Percentiles rank a stretch among this genome's conserved stretches.
Evolutionary conservation across 2,888 invertebrate species (phyloP).

Genomic region (Drosophila percnosoma): DNA sequence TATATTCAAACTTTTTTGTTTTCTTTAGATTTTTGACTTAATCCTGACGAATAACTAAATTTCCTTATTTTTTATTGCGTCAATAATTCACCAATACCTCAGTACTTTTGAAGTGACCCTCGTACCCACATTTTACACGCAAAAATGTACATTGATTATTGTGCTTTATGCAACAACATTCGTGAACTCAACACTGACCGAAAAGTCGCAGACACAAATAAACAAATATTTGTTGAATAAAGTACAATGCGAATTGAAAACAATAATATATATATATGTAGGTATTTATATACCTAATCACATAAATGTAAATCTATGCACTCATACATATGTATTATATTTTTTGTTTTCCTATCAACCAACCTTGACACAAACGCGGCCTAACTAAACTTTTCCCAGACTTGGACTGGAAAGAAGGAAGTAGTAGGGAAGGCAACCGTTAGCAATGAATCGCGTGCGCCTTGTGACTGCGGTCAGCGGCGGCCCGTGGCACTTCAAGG

Average conservation of each 20-base stretch:
- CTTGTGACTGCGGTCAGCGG: slow-evolving; percentile 49
- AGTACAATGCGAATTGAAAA: slow-evolving; percentile 20
- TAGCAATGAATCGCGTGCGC: slow-evolving; percentile 46
- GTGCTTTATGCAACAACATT: slow-evolving; percentile 49
- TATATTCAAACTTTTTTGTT: background rate
- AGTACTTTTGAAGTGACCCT: slow-evolving; percentile 21
- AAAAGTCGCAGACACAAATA: slow-evolving; percentile 25
- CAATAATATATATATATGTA: background rate
- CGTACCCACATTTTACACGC: slow-evolving; percentile 25
- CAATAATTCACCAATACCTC: background rate
- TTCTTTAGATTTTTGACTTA: background rate
- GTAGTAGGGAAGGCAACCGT: slow-evolving; percentile 25
- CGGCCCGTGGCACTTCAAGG: slow-evolving; percentile 58
- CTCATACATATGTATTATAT: slow-evolving; percentile 2
- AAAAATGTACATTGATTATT: slow-evolving; percentile 37
- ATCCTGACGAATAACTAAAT: background rate
- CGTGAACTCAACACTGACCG: slow-evolving; percentile 6
- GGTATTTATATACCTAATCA: background rate
- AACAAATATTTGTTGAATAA: slow-evolving; percentile 30
- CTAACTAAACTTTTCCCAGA: slow-evolving; percentile 16
- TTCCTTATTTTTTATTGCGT: background rate
- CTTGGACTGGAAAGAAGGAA: slow-evolving; percentile 25
- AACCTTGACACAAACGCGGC: slow-evolving; percentile 46
- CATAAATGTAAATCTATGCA: background rate
- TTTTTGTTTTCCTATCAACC: slow-evolving; percentile 7